Conservation (phyloP, 2,888 invertebrate species). For the Exephanes ischioxanthus region DNA sequence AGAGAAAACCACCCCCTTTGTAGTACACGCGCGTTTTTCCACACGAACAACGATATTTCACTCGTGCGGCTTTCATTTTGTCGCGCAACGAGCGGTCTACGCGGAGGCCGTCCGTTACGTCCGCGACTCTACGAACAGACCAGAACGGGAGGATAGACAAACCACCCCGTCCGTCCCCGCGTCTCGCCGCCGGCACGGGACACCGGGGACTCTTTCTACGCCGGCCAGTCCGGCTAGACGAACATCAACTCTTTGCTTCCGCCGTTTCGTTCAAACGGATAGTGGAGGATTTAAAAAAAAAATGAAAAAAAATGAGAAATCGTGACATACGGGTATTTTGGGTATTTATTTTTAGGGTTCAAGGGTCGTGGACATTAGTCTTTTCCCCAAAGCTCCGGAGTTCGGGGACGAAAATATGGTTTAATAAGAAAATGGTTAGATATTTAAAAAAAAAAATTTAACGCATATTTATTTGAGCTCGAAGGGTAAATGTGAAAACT, state of each 20-base stretch:
- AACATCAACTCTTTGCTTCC: slow-evolving; percentile 43
- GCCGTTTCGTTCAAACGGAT: slow-evolving; percentile 43
- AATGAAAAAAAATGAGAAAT: neutral
- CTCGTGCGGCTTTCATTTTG: slow-evolving; percentile 68
- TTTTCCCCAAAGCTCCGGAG: slow-evolving; percentile 19
- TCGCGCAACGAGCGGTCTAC: slow-evolving; percentile 50
- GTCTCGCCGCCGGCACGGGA: neutral
- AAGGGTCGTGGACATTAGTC: slow-evolving; percentile 2
- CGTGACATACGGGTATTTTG: neutral
- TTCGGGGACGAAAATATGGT: neutral
- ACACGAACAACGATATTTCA: slow-evolving; percentile 64
- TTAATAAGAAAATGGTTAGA: neutral
- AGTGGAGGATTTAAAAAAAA: neutral
- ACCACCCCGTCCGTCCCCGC: neutral
- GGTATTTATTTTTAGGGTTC: neutral
- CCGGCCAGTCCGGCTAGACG: slow-evolving; percentile 39
- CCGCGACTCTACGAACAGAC: neutral
- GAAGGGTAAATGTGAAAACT: slow-evolving; percentile 42
- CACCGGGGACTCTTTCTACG: slow-evolving; percentile 7
- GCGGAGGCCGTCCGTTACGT: slow-evolving; percentile 29
- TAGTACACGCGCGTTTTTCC: slow-evolving; percentile 64
- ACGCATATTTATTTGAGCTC: neutral
- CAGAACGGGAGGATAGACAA: slow-evolving; percentile 22
- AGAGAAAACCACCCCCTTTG: slow-evolving; percentile 54
- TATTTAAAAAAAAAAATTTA: neutral